Evolutionary conservation across 1,140 invertebrate species (phyloP).

Genomic region (Trichonephila inaurata): DNA sequence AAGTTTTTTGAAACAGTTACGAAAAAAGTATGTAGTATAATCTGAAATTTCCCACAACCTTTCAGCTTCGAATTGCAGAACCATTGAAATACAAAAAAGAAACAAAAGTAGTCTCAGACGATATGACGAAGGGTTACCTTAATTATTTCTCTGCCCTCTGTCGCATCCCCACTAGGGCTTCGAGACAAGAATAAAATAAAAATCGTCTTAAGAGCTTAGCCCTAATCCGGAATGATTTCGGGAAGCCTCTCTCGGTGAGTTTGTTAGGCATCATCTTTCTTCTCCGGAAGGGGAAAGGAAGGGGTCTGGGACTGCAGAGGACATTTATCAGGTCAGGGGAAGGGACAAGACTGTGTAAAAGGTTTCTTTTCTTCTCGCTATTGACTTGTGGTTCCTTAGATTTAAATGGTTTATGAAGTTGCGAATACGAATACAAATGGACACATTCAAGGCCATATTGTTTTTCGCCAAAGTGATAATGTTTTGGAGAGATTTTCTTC

Average conservation of each 20-base stretch:
- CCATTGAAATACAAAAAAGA: too few species aligned
- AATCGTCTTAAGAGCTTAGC: constrained; percentile 6
- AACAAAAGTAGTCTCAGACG: too few species aligned
- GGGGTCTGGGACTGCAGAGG: not conserved
- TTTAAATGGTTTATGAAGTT: too few species aligned
- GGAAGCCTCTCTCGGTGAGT: constrained; percentile 1
- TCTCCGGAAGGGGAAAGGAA: not conserved
- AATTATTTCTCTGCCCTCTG: not conserved
- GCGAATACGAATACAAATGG: too few species aligned
- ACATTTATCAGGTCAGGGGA: not conserved
- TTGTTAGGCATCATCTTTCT: not conserved
- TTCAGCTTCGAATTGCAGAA: too few species aligned
- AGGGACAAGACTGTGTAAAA: not conserved
- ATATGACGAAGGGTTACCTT: too few species aligned
- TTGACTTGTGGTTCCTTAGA: not conserved
- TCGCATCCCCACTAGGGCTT: not conserved
- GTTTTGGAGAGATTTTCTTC: too few species aligned
- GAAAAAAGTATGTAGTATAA: too few species aligned
- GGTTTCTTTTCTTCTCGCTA: not conserved
- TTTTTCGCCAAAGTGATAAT: too few species aligned
- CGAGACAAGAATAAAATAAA: not conserved
- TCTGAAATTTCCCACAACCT: not conserved
- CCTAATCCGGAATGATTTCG: not conserved
- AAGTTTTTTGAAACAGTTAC: too few species aligned
- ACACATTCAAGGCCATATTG: too few species aligned